Evolutionary conservation across 2,797 vertebrate species (phyloP).

Genomic region (Enteromius afrohamiltoni): DNA sequence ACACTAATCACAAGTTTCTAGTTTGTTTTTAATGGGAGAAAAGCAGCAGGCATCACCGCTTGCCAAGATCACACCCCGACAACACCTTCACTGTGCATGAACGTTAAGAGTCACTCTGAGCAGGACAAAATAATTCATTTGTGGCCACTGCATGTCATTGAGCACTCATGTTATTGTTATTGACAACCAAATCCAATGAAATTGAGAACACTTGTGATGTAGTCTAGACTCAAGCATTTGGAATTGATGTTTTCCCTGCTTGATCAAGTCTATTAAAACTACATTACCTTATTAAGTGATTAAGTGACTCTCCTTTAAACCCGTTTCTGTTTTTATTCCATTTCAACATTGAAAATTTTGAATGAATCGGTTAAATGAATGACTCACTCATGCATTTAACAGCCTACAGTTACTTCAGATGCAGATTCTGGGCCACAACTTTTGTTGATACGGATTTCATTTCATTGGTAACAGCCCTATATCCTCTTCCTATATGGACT

Average conservation of each 20-base stretch:
- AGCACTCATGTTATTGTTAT: constrained; percentile 6
- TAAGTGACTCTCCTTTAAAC: not conserved
- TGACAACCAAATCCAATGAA: not conserved
- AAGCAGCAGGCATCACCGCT: not conserved
- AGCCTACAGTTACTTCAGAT: not conserved
- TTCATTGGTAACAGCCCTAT: not conserved
- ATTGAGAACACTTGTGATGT: not conserved
- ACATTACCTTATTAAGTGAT: not conserved
- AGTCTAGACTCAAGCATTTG: not conserved
- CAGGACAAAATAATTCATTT: not conserved
- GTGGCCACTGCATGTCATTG: not conserved
- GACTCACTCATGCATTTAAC: not conserved
- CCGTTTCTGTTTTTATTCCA: not conserved
- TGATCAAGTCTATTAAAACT: not conserved
- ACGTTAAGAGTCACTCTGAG: not conserved
- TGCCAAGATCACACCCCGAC: not conserved
- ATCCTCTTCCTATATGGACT: not conserved
- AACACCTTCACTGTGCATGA: not conserved
- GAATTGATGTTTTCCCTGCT: not conserved
- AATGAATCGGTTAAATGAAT: not conserved
- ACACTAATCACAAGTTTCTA: not conserved
- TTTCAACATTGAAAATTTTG: not conserved
- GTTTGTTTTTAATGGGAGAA: not conserved
- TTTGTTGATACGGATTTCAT: no score
- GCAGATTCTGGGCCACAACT: not conserved